phyloP scores from a whole-genome alignment of 2,113 vertebrate species.

The Centropristis striata region DNA sequence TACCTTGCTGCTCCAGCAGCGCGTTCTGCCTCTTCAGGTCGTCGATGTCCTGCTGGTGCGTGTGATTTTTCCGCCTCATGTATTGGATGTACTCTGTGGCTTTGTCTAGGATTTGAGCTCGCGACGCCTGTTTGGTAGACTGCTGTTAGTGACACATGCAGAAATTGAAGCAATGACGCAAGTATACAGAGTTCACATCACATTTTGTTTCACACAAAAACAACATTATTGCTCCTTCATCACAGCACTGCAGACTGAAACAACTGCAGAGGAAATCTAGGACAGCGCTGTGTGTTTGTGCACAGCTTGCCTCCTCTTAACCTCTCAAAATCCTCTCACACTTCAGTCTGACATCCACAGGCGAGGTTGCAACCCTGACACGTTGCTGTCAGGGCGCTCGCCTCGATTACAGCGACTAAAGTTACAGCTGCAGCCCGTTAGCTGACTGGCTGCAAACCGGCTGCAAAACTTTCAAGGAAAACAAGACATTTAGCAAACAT shows the following conservation, averaged over 20 bases:
- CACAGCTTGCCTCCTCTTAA: conserved; percentile 28
- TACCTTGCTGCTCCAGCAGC: conserved; percentile 98
- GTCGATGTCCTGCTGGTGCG: conserved; percentile 99
- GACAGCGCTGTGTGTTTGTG: conserved; percentile 1
- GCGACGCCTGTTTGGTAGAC: conserved; percentile 94
- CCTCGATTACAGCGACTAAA: neutral
- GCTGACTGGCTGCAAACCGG: neutral
- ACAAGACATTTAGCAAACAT: neutral
- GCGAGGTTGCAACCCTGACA: neutral
- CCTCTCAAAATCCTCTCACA: conserved; percentile 1
- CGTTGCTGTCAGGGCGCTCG: neutral
- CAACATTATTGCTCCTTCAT: neutral
- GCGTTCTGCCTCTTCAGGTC: conserved; percentile 98
- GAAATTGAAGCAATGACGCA: conserved; percentile 76
- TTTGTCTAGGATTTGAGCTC: conserved; percentile 99
- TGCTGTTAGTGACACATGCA: conserved; percentile 84
- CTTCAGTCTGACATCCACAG: conserved; percentile 31
- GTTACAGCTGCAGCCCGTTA: neutral
- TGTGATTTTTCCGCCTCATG: conserved; percentile 99
- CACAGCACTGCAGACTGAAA: neutral
- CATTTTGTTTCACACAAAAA: conserved; percentile 18
- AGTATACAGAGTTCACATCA: conserved; percentile 54
- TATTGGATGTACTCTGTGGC: conserved; percentile 99
- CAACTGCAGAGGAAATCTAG: conserved; percentile 16
- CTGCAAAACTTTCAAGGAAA: neutral